These are phyloP conservation scores for Drosophila bifasciata DNA, from an alignment of 1,140 invertebrate genomes.

Conservation along the genomic window DNA sequence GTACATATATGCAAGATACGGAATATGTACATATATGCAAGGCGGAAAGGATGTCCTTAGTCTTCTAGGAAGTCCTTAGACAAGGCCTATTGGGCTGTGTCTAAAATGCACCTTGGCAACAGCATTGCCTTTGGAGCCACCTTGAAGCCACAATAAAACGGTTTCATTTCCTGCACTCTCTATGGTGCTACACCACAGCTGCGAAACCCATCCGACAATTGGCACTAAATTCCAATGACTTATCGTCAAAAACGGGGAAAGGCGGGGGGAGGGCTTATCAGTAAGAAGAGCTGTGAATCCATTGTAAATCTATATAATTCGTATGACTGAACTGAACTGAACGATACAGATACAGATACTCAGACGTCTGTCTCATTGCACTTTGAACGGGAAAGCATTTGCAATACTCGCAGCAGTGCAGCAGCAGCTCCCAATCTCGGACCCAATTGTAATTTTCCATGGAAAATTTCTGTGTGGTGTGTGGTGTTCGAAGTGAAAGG, in stretches of 20 bases:
- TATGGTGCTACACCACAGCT: too few species aligned
- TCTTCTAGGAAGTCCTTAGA: slow-evolving; percentile 6
- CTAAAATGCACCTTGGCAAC: slow-evolving; percentile 22
- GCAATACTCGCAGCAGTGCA: slow-evolving; percentile 31
- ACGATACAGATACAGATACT: too few species aligned
- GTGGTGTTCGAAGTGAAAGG: slow-evolving; percentile 8
- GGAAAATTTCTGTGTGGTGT: slow-evolving; percentile 34
- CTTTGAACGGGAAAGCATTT: slow-evolving; percentile 39
- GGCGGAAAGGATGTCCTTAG: too few species aligned
- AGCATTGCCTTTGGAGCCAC: slow-evolving; percentile 16
- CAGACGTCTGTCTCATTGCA: slow-evolving; percentile 12
- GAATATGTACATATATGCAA: too few species aligned
- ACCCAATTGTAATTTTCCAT: slow-evolving; percentile 49
- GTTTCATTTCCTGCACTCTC: slow-evolving; percentile 9
- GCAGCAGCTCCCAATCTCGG: slow-evolving; percentile 10
- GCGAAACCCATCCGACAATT: slow-evolving; percentile 10
- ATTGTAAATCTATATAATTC: slow-evolving; percentile 35
- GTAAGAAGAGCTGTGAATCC: background rate
- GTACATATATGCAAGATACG: too few species aligned
- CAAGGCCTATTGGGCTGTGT: background rate
- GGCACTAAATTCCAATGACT: slow-evolving; percentile 15
- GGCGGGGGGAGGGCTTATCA: slow-evolving; percentile 8
- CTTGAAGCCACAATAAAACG: slow-evolving; percentile 30
- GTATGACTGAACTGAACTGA: background rate
- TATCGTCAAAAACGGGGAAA: too few species aligned